These are phyloP conservation scores for Vicugna pacos DNA, from an alignment of 2,113 vertebrate species.

Conservation along the genomic window DNA sequence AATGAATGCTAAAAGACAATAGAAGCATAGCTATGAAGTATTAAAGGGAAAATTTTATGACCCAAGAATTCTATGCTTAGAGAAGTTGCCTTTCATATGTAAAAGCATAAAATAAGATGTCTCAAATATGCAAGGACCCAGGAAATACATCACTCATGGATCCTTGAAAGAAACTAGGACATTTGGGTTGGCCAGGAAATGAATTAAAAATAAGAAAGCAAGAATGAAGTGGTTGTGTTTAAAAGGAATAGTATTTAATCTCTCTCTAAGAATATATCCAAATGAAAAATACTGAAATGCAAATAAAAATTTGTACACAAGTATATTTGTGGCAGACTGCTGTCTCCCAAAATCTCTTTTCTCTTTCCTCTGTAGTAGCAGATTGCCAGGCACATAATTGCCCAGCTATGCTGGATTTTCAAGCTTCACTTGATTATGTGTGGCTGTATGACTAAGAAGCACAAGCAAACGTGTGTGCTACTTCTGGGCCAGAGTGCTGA, in stretches of 20 bases:
- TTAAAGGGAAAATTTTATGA: not conserved
- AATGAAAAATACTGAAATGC: not conserved
- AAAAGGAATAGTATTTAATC: not conserved
- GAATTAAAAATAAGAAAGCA: conserved; percentile 32
- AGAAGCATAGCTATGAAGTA: not conserved
- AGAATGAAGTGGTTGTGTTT: not conserved
- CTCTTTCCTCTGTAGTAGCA: not conserved
- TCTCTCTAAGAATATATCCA: conserved; percentile 19
- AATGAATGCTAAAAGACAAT: conserved; percentile 16
- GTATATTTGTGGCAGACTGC: not conserved
- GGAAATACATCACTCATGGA: not conserved
- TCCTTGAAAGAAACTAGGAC: conserved; percentile 36
- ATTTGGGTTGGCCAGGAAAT: not conserved
- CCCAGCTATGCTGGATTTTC: not conserved
- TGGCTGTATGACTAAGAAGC: conserved; percentile 1
- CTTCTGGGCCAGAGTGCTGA: not conserved
- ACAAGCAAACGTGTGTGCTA: not conserved
- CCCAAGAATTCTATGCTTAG: not conserved
- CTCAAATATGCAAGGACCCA: not conserved
- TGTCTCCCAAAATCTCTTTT: not conserved
- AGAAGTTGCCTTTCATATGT: not conserved
- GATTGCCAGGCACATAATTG: not conserved
- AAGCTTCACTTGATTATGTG: conserved; percentile 1
- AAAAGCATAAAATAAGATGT: not conserved
- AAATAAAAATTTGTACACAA: conserved; percentile 33